Base-by-base conservation (phyloP, 2,797 vertebrate species). In the Anomalospiza imberbis region DNA sequence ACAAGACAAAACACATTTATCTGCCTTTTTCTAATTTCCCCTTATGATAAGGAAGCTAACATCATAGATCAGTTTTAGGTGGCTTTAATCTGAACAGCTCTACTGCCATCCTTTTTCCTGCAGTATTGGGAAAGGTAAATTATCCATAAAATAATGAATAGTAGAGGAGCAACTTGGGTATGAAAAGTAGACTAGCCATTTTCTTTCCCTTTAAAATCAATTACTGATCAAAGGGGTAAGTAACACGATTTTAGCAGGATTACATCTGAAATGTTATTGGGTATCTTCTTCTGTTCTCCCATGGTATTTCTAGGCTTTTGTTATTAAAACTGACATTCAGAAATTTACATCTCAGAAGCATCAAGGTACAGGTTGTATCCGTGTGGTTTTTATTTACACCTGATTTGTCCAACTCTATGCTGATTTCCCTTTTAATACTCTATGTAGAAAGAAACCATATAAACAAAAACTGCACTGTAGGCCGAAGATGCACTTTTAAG, bases 401-500 rank as follows among this genome's bases (percentile, higher is more conserved):
- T 86, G 51, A 45, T 94, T 80, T 91, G 31, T 85, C 38, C 54
- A 83, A 31, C 5, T 87, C 5, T 65, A 4, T 62, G 26, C 42
- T 57, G 55, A 86, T 93, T 88, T 93, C 71, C 31, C 3, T 91
- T 94, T 88, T 79, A 76, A 70, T 67, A 53, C 53, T 67, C 13
- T 28, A 6, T 57, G 40, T 63, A 62, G 65, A 78, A 95, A 75
- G 60, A 85, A 88, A 77, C n/a, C 15, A 9, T 89, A 70, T 54
- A 95, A 90, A 95, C 78, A 88, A 80, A 93, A 96, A 90, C 70
- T 88, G 75, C 28, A 84, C 58, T 44, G 40, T 84, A 79, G 79
- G 42, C 48, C 7, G 19, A 83, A 93, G 87, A 93, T 89, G 78
- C 62, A 91, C 85, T 95, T 91, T 79, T 92, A 94, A 97, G 92